Evolutionary conservation across 2,113 vertebrate genomes (phyloP).

Genomic region (Actenoides lindsayi): DNA sequence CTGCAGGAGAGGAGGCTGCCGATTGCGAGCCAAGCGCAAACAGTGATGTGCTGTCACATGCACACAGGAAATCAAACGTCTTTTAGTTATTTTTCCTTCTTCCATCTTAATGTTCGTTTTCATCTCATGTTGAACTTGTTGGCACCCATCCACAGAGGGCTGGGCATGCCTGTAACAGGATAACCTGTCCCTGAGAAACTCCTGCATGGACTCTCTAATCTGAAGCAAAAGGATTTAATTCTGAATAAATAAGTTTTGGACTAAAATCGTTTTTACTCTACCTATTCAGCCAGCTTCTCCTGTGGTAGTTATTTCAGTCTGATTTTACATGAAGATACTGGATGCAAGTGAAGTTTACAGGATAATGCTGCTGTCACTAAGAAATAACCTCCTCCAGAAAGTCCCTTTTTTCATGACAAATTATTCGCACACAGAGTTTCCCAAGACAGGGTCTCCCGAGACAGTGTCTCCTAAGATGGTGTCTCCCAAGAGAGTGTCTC

Average conservation of each 20-base stretch:
- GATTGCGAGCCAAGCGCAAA: background rate
- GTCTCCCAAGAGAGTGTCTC: background rate
- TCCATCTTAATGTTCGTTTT: background rate
- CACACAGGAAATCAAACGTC: background rate
- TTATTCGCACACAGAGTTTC: background rate
- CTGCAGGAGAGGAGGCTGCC: background rate
- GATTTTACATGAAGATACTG: background rate
- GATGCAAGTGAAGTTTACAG: background rate
- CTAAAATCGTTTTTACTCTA: background rate
- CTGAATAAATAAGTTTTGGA: background rate
- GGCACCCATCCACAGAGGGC: background rate
- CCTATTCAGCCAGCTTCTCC: background rate
- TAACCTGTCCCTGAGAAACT: background rate
- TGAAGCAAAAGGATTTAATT: background rate
- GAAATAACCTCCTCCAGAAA: background rate
- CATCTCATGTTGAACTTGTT: background rate
- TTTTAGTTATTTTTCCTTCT: background rate
- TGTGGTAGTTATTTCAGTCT: background rate
- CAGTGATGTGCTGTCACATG: rapidly evolving
- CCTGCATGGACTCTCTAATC: background rate
- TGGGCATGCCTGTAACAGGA: background rate
- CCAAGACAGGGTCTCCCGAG: background rate
- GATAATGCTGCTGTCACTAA: background rate
- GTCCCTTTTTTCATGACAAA: background rate
- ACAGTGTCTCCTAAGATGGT: background rate